Evolutionary conservation across 1,140 invertebrate genomes (phyloP), one percentile per base, ranked within the genome.

Genomic region (Cataglyphis hispanica): DNA sequence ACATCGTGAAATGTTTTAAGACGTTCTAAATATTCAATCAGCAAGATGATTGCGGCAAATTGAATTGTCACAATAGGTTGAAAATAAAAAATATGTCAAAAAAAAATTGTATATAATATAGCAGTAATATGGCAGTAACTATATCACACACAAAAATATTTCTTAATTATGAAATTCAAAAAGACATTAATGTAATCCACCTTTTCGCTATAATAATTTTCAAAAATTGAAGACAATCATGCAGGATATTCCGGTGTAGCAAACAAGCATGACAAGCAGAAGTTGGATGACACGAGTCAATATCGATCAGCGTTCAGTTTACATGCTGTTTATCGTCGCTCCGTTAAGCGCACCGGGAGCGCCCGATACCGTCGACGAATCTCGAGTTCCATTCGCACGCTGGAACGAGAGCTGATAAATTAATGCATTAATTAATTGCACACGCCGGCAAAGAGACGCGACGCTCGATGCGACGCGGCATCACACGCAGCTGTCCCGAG

Each of bases 351-450:
- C 50, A 31, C 31, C 31, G 31, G 31, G 31, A 3, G 31, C 4
- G 50, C 78, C 78, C 50, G 34, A 19, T 22, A 66, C 53, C 37
- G 85, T 37, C 58, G 58, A 50, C 16, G 46, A 50, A 50, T 50
- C 46, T 64, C 40, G 72, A 53, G 46, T 46, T 19, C 16, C 16
- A n/a, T 43, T 19, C 78, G 25, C 46, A 7, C 70, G 4, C 43
- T 5, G 25, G 31, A 84, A 64, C 19, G 60, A 22, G 40, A 63
- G 64, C 76, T 61, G 74, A 75, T 58, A 86, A 91, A 92, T 91
- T 86, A 89, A 90, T 88, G 90, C 90, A 89, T 92, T 91, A 91
- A 92, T 92, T 92, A 92, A 92, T 91, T 88, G 86, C 70, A 85
- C 63, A 85, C 67, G 66, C 19, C 19, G 56, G 67, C 34, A 61